phyloP scores from a whole-genome alignment of 2,113 vertebrate species.

The Macquaria ambigua region DNA sequence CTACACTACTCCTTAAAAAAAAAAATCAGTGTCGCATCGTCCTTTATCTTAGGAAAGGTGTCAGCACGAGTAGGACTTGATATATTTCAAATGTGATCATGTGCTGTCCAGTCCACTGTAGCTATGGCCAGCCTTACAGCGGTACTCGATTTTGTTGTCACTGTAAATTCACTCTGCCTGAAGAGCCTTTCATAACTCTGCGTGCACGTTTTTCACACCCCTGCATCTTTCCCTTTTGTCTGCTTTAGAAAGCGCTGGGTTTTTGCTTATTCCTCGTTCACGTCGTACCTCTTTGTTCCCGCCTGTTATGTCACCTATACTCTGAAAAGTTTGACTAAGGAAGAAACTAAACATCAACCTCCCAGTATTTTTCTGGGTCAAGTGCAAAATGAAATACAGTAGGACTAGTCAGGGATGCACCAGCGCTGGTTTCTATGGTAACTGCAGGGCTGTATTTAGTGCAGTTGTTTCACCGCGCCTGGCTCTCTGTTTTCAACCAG shows the following conservation, averaged over 20 bases:
- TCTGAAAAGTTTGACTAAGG: conserved; percentile 58
- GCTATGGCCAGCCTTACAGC: conserved; percentile 42
- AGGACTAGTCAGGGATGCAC: conserved; percentile 80
- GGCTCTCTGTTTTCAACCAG: conserved; percentile 73
- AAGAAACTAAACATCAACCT: conserved; percentile 67
- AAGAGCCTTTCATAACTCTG: conserved; percentile 45
- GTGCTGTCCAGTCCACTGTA: conserved; percentile 65
- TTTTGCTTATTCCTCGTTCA: conserved; percentile 30
- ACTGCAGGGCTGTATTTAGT: conserved; percentile 83
- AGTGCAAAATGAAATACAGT: conserved; percentile 84
- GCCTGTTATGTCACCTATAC: conserved; percentile 48
- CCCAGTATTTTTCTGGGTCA: conserved; percentile 81
- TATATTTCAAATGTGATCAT: conserved; percentile 66
- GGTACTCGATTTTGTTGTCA: conserved; percentile 67
- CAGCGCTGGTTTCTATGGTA: conserved; percentile 83
- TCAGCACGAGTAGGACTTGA: conserved; percentile 53
- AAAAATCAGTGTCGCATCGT: conserved; percentile 41
- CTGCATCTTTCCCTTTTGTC: conserved; percentile 21
- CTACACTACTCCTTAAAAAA: conserved; percentile 23
- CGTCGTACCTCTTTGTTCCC: conserved; percentile 21
- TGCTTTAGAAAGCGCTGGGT: conserved; percentile 10
- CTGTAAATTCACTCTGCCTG: conserved; percentile 70
- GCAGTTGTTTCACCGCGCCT: conserved; percentile 77
- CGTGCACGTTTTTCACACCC: conserved; percentile 45
- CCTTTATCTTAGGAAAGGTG: conserved; percentile 64